Evolutionary conservation across 2,113 vertebrate genomes (phyloP).

Genomic region (Typhlomys cinereus): DNA sequence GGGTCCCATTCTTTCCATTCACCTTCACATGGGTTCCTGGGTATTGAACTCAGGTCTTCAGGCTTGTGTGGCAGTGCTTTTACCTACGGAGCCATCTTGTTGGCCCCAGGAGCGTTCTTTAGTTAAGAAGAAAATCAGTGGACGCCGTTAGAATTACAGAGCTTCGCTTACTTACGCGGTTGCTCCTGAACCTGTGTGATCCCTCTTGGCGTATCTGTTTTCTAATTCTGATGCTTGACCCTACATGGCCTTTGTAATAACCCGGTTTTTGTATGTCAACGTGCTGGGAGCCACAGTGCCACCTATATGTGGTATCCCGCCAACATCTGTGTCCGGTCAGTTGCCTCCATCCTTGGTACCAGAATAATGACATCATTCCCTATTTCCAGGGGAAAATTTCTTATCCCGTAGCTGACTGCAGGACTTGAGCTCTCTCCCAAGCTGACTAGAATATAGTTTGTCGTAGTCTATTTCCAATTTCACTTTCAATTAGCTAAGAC

Average conservation of each 20-base stretch:
- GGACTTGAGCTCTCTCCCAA: slow-evolving; percentile 78
- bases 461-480: slow-evolving; percentile 75
- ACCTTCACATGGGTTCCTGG: too few relatives aligned
- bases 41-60: too few relatives aligned
- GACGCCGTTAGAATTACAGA: slow-evolving; percentile 36
- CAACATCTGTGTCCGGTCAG: slow-evolving; percentile 74
- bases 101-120: slow-evolving; percentile 42
- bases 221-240: slow-evolving; percentile 63
- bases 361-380: slow-evolving; percentile 86
- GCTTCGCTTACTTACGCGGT: slow-evolving; percentile 67
- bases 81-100: too few relatives aligned
- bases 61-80: too few relatives aligned
- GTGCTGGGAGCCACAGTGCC: slow-evolving; percentile 58
- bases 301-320: slow-evolving; percentile 71
- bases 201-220: neutral
- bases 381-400: slow-evolving; percentile 82
- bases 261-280: slow-evolving; percentile 19
- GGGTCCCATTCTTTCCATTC: too few relatives aligned
- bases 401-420: slow-evolving; percentile 75
- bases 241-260: slow-evolving; percentile 35
- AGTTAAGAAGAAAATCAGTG: slow-evolving; percentile 45
- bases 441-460: slow-evolving; percentile 77
- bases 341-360: slow-evolving; percentile 75
- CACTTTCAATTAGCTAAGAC: slow-evolving; percentile 68
- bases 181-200: neutral